Conservation (phyloP, 2,888 invertebrate genomes). For the Xestia c-nigrum region DNA sequence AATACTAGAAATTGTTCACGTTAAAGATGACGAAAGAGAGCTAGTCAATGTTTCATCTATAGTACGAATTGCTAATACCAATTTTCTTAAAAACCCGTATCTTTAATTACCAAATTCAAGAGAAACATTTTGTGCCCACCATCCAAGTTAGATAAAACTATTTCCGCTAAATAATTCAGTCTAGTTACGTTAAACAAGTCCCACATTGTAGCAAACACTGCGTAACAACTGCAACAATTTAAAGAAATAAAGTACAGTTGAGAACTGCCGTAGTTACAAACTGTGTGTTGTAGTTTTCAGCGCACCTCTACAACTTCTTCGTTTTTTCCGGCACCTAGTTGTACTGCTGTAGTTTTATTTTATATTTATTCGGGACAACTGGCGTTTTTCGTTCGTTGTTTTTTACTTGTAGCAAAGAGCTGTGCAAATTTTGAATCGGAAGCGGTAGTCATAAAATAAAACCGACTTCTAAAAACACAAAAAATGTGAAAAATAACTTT, state of each 20-base stretch:
- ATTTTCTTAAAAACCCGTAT: neutral
- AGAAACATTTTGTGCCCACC: neutral
- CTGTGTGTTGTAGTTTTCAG: constrained; percentile 35
- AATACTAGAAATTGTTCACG: neutral
- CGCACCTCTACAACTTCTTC: constrained; percentile 41
- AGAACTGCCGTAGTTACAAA: constrained; percentile 31
- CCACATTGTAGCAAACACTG: constrained; percentile 17
- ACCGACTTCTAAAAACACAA: too few species aligned
- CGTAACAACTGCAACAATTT: constrained; percentile 27
- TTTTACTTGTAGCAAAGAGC: neutral
- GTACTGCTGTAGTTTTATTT: constrained; percentile 3
- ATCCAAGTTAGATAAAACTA: constrained; percentile 10
- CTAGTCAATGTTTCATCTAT: neutral
- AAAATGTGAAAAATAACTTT: too few species aligned
- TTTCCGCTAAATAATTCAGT: neutral
- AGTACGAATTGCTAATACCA: neutral
- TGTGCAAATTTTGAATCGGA: neutral
- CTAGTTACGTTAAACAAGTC: constrained; percentile 4
- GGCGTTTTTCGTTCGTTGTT: neutral
- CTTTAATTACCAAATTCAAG: neutral
- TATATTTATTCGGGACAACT: constrained; percentile 18
- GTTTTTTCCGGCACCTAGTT: constrained; percentile 25
- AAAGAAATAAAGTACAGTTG: constrained; percentile 30
- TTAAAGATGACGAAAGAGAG: neutral
- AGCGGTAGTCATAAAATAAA: neutral